Evolutionary conservation across 37 sponge, comb jelly and placozoan species (phyloP).

Genomic region (Theonella swinhoei): DNA sequence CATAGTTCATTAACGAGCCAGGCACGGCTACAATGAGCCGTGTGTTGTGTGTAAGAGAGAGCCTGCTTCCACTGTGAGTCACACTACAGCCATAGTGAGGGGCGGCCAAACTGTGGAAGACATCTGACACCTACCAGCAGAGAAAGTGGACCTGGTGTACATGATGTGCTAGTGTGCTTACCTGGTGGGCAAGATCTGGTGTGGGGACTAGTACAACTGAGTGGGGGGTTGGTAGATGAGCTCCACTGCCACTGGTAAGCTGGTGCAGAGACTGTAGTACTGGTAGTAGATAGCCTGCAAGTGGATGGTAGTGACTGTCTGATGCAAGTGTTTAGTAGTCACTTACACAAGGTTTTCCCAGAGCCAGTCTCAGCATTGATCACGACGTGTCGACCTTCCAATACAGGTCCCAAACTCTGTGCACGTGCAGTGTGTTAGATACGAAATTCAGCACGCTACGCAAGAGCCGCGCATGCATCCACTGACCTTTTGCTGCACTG

Average conservation of each 20-base stretch:
- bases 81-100: conserved; percentile 32
- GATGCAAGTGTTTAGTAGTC: no score
- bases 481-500: not conserved
- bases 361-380: conserved; percentile 90
- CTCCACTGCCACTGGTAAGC: not conserved
- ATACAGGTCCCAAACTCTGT: conserved; percentile 51
- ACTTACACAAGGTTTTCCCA: conserved; percentile 88
- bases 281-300: conserved; percentile 72
- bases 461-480: no score
- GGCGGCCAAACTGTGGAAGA: conserved; percentile 38
- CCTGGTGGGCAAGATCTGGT: conserved; percentile 84
- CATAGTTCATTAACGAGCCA: conserved; percentile 42
- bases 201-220: conserved; percentile 77
- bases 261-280: conserved; percentile 22
- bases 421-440: no score
- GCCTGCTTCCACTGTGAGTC: not conserved
- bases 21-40: conserved; percentile 61
- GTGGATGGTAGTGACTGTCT: not conserved
- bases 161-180: not conserved
- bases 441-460: no score
- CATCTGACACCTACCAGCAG: conserved; percentile 44
- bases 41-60: conserved; percentile 46
- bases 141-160: not conserved
- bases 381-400: conserved; percentile 53
- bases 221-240: conserved; percentile 17